Evolutionary conservation across 2,797 vertebrate species (phyloP), one percentile per base, ranked within the genome.

Genomic region (Limosa lapponica): DNA sequence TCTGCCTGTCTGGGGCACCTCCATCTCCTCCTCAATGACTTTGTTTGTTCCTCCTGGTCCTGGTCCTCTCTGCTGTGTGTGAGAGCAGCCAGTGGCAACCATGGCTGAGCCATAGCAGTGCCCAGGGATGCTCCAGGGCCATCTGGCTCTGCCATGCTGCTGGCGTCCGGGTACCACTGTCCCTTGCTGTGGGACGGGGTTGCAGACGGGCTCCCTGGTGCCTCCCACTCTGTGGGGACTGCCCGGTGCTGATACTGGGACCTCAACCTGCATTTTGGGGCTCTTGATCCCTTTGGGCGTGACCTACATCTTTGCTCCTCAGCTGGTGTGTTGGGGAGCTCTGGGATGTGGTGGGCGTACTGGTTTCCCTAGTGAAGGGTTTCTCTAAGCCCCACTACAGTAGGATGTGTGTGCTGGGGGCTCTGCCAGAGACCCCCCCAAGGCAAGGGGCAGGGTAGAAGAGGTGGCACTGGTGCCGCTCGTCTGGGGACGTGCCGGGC

Each of bases 111-210:
- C 2, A 1, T 8, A 6, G 37, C 11, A 2, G 8, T 58, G 10
- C 16, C 39, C 85, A 55, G 64, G 32, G 32, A 28, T 70, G 4
- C 64, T 73, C 52, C 0, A 0, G 52, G 37, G 27, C 7, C 30
- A 65, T 19, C 52, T 1, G 1, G 44, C 55, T 62, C 62, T 0
- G 8, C 49, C 1, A 0, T 32, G 49, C 41, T 75, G 44, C 67
- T 0, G 0, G 18, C 0, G 4, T 32, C 55, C 1, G 1, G 80
- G 44, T 79, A n/a, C 49, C 16, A 5, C 61, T 84, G 71, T 13
- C 48, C 22, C 46, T 46, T 0, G 0, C 54, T 87, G 37, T 1
- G 4, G 34, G 48, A 64, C 0, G 2, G 48, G 52, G 48, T 43
- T 1, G 5, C 20, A 61, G 75, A 57, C 0, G 5, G 30, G 14